A percentile compares a stretch with the other conserved stretches of the same genome.
These are phyloP conservation scores for Podabrus alpinus DNA, from an alignment of 2,888 invertebrate genomes.

Conservation along the genomic window DNA sequence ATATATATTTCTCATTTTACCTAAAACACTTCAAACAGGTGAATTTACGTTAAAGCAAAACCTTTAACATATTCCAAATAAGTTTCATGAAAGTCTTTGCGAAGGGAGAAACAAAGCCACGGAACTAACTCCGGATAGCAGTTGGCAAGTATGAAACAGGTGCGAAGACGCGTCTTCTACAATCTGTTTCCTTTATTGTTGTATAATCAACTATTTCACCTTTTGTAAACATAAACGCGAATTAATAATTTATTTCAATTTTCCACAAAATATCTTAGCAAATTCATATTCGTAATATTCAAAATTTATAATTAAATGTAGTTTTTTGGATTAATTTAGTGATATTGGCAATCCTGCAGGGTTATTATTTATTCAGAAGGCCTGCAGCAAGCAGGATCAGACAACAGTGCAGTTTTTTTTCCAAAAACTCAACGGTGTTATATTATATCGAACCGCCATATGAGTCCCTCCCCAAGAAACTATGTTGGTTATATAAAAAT, in stretches of 20 bases:
- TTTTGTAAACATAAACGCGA: background rate
- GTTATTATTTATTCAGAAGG: too few relatives aligned
- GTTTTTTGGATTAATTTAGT: too few relatives aligned
- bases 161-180: conserved; percentile 24
- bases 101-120: conserved; percentile 30
- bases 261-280: background rate
- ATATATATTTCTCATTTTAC: conserved; percentile 13
- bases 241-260: background rate
- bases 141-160: conserved; percentile 30
- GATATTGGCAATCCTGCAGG: too few relatives aligned
- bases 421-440: too few relatives aligned
- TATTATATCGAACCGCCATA: too few relatives aligned
- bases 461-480: too few relatives aligned
- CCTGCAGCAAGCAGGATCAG: too few relatives aligned
- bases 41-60: conserved; percentile 25
- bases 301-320: too few relatives aligned
- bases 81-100: conserved; percentile 14
- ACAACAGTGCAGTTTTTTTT: too few relatives aligned
- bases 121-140: conserved; percentile 27
- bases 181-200: conserved; percentile 10
- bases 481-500: too few relatives aligned
- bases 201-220: conserved; percentile 14
- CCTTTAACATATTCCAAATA: conserved; percentile 26
- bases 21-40: conserved; percentile 25
- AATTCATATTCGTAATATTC: background rate